These are phyloP conservation scores for Sturnira hondurensis DNA, from an alignment of 2,113 vertebrate genomes.

Conservation along the genomic window DNA sequence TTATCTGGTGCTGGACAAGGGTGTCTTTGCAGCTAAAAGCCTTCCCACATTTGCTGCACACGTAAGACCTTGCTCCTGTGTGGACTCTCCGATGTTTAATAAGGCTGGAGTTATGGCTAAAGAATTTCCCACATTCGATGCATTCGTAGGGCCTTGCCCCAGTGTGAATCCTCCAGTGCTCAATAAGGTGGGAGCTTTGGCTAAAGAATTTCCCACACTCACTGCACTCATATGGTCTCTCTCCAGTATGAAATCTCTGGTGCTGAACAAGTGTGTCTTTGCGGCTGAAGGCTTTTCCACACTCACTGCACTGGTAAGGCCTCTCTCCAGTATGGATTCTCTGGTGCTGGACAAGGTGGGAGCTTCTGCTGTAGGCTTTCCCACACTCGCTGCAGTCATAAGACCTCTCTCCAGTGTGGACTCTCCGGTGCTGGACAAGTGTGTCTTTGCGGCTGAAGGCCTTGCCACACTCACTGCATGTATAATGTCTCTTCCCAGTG, in stretches of 20 bases:
- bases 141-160: slow-evolving; percentile 54
- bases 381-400: slow-evolving; percentile 55
- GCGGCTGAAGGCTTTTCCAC: slow-evolving; percentile 60
- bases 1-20: slow-evolving; percentile 80
- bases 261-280: slow-evolving; percentile 63
- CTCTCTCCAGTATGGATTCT: slow-evolving; percentile 60
- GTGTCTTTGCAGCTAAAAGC: slow-evolving; percentile 88
- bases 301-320: slow-evolving; percentile 52
- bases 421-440: slow-evolving; percentile 42
- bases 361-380: slow-evolving; percentile 51
- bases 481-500: neutral
- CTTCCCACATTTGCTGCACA: slow-evolving; percentile 86
- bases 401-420: slow-evolving; percentile 49
- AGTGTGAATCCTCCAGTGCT: slow-evolving; percentile 57
- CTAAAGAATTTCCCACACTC: slow-evolving; percentile 63
- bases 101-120: slow-evolving; percentile 85
- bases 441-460: slow-evolving; percentile 45
- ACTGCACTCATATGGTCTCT: slow-evolving; percentile 37
- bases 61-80: slow-evolving; percentile 84
- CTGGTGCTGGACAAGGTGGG: slow-evolving; percentile 52
- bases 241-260: slow-evolving; percentile 60
- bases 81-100: slow-evolving; percentile 87
- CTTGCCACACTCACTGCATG: slow-evolving; percentile 50
- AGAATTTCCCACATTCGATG: slow-evolving; percentile 69
- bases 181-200: slow-evolving; percentile 57